These are phyloP conservation scores for Nomia melanderi DNA, from an alignment of 1,140 invertebrate genomes.

Conservation along the genomic window DNA sequence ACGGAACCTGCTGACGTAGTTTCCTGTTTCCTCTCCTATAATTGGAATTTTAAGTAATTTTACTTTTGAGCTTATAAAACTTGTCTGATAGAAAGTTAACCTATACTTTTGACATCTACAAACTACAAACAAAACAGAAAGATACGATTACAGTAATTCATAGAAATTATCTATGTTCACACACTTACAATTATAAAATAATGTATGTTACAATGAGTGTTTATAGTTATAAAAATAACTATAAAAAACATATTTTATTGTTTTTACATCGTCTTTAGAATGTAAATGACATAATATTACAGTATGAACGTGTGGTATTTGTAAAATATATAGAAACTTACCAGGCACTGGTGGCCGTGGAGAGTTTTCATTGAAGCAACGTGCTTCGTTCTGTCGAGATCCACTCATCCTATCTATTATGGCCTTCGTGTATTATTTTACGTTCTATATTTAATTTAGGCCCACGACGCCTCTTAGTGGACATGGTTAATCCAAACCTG, in stretches of 20 bases:
- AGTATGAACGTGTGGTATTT: neutral
- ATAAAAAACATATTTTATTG: too few relatives aligned
- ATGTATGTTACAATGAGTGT: neutral
- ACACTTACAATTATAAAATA: neutral
- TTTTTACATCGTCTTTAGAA: neutral
- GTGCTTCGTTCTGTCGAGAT: constrained; percentile 78
- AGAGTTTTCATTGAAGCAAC: constrained; percentile 82
- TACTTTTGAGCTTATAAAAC: neutral
- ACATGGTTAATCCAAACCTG: constrained; percentile 80
- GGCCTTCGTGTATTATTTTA: constrained; percentile 76
- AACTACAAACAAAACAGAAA: too few relatives aligned
- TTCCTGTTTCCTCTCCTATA: constrained; percentile 80
- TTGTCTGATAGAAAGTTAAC: neutral
- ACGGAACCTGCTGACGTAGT: constrained; percentile 74
- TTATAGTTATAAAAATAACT: too few relatives aligned
- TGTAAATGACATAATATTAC: neutral
- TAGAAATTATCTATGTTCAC: neutral
- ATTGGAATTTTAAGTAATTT: constrained; percentile 11
- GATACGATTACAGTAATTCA: too few relatives aligned
- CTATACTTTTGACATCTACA: neutral
- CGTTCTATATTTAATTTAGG: constrained; percentile 77
- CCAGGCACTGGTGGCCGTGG: constrained; percentile 82
- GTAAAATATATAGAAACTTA: constrained; percentile 57
- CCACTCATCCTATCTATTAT: constrained; percentile 81
- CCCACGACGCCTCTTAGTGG: constrained; percentile 78